Conservation (phyloP, 2,797 vertebrate species). For the Phrynocephalus forsythii region DNA sequence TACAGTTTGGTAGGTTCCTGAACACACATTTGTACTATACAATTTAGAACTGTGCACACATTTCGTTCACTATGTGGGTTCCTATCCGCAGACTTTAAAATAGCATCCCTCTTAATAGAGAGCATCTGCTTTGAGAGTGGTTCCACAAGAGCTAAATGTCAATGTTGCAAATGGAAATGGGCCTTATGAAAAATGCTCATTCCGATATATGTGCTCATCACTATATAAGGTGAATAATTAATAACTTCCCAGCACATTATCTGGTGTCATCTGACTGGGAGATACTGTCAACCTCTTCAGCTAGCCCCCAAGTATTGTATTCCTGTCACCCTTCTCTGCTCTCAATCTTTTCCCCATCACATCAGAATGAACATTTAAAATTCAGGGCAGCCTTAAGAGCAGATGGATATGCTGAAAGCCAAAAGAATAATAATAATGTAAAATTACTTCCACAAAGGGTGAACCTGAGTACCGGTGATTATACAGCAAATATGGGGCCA, state of each 20-base stretch:
- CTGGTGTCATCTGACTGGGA: background rate
- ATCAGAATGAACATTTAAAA: background rate
- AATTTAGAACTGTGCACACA: background rate
- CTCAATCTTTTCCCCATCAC: no score
- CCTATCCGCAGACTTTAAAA: background rate
- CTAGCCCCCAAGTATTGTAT: background rate
- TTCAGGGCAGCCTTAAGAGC: background rate
- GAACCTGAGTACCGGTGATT: background rate
- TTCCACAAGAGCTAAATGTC: background rate
- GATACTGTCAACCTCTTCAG: background rate
- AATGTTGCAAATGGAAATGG: background rate
- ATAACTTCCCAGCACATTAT: background rate
- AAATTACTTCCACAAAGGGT: background rate
- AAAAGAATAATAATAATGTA: background rate
- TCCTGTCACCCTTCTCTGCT: background rate
- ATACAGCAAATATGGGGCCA: background rate
- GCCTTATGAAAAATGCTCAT: background rate
- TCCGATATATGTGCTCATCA: background rate
- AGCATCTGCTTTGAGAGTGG: background rate
- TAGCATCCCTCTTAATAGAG: background rate
- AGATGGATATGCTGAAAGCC: background rate
- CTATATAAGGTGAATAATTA: background rate
- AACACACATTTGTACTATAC: background rate
- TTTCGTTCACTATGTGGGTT: no score
- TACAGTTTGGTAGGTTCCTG: background rate